Evolutionary conservation across 2,113 vertebrate genomes (phyloP).

Genomic region (Prunella fulvescens): DNA sequence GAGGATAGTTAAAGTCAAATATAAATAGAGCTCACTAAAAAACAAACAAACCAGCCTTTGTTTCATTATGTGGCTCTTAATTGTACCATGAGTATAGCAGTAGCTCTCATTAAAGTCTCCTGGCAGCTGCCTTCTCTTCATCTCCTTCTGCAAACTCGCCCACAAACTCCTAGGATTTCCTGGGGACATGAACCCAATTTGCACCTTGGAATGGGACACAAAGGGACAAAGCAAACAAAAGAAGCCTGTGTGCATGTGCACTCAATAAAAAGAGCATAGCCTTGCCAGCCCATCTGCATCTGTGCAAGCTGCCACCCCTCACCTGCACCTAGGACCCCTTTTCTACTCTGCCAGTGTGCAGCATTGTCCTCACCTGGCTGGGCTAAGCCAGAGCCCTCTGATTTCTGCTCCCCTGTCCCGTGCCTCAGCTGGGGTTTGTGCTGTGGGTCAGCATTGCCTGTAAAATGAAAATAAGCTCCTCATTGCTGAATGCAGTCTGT

Average conservation of each 20-base stretch:
- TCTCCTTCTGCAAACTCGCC: neutral
- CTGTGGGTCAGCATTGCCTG: neutral
- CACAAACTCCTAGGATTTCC: neutral
- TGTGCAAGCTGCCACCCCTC: neutral
- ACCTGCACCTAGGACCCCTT: neutral
- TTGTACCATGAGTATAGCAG: neutral
- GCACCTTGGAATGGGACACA: neutral
- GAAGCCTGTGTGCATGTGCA: neutral
- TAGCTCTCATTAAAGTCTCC: slow-evolving; percentile 10
- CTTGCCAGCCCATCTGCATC: neutral
- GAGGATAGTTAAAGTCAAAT: slow-evolving; percentile 51
- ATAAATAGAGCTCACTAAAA: slow-evolving; percentile 59
- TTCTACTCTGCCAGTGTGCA: neutral
- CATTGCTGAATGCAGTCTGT: neutral
- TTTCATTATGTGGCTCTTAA: slow-evolving; percentile 45
- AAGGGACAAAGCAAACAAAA: neutral
- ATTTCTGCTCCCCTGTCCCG: neutral
- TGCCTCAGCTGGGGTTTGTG: neutral
- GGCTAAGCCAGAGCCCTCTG: neutral
- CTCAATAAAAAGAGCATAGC: neutral
- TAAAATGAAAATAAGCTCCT: neutral
- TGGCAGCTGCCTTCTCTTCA: neutral
- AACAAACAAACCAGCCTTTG: slow-evolving; percentile 40
- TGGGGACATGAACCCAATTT: neutral
- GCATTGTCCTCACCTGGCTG: neutral